Evolutionary conservation across 2,797 vertebrate genomes (phyloP).

Genomic region (Sebastes hubbsi): DNA sequence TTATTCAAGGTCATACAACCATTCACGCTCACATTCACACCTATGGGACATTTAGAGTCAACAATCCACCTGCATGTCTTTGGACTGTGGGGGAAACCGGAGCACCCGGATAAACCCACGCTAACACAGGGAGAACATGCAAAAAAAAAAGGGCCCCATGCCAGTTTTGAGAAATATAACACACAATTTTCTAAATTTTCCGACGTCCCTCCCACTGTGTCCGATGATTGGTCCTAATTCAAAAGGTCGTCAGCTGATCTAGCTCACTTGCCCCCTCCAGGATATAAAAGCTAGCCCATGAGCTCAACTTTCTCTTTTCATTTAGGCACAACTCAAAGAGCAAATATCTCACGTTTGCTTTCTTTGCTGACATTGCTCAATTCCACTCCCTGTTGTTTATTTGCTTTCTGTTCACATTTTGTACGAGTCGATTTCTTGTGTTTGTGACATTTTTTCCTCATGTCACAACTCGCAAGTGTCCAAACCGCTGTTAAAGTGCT

Average conservation of each 20-base stretch:
- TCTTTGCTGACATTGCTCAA: neutral
- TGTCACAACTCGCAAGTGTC: conserved; percentile 11
- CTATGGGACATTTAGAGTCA: no score
- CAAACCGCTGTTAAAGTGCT: conserved; percentile 29
- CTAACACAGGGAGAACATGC: no score
- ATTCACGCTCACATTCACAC: no score
- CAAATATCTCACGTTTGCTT: no score
- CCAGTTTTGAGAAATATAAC: no score
- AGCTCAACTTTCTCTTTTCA: neutral
- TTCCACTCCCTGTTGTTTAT: neutral
- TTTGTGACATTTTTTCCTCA: neutral
- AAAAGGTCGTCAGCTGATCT: neutral
- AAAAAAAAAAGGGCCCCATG: no score
- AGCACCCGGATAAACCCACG: no score
- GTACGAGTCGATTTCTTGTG: neutral
- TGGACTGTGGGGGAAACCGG: no score
- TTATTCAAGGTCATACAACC: no score
- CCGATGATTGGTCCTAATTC: neutral
- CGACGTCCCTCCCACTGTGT: neutral
- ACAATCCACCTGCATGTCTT: no score
- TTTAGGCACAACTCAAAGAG: no score
- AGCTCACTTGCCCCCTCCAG: conserved; percentile 8
- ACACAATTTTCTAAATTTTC: neutral
- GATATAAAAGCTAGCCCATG: neutral
- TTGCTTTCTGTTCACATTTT: neutral